phyloP scores from a whole-genome alignment of 1,140 invertebrate species.

The Tetragonula clypearis region DNA sequence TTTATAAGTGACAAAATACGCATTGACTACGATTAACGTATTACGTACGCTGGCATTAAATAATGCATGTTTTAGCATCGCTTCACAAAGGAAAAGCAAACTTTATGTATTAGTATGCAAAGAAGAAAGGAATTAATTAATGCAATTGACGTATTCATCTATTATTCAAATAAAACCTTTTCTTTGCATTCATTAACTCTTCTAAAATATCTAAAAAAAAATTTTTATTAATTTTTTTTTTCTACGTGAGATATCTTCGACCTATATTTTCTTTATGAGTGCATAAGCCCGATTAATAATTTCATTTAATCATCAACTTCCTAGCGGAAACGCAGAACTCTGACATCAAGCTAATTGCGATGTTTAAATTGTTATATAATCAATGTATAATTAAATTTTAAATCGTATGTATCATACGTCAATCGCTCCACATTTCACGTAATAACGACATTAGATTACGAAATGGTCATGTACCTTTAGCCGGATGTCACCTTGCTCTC shows the following conservation, averaged over 20 bases:
- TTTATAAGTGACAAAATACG: neutral
- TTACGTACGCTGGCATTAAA: neutral
- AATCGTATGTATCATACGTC: neutral
- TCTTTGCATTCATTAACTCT: no score
- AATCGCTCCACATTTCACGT: slow-evolving; percentile 23
- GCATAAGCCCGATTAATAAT: neutral
- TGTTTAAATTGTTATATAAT: neutral
- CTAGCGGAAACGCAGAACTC: slow-evolving; percentile 8
- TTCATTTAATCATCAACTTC: neutral
- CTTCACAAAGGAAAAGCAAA: neutral
- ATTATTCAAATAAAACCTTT: no score
- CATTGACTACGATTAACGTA: neutral
- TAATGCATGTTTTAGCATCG: neutral
- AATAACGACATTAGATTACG: neutral
- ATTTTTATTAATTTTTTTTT: no score
- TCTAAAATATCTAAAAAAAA: no score
- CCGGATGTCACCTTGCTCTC: slow-evolving; percentile 25
- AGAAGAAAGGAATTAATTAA: no score
- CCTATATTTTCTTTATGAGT: no score
- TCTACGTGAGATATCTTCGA: no score
- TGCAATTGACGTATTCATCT: no score
- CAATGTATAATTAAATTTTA: slow-evolving; percentile 7
- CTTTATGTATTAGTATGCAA: neutral
- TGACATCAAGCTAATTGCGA: slow-evolving; percentile 22
- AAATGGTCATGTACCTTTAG: neutral